A percentile compares a stretch with the other conserved stretches of the same genome.
Evolutionary conservation across 2,797 vertebrate species (phyloP).

Genomic region (Erithacus rubecula): DNA sequence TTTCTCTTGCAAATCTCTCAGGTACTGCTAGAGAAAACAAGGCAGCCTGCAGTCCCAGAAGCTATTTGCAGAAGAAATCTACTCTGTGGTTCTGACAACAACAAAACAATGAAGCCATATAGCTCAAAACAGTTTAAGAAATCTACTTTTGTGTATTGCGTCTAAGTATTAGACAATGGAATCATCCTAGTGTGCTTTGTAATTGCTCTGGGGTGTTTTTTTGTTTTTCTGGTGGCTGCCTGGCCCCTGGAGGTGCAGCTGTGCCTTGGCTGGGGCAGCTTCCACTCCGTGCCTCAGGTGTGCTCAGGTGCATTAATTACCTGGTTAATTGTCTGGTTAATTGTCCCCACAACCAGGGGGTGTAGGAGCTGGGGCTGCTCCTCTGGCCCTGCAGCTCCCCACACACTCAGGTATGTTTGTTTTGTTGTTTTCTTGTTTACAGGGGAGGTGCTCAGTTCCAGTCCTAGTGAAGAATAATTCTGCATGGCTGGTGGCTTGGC

Average conservation of each 20-base stretch:
- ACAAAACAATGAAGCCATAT: background rate
- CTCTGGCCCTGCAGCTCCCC: accelerated
- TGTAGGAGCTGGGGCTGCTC: accelerated
- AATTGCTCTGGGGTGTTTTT: background rate
- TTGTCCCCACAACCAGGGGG: accelerated
- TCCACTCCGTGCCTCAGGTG: accelerated
- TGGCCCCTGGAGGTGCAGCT: accelerated
- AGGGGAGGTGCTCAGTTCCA: accelerated
- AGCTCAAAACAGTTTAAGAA: background rate
- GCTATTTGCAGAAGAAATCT: background rate
- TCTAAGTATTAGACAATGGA: background rate
- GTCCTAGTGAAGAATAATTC: accelerated
- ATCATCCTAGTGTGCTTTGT: background rate
- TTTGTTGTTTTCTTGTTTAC: accelerated
- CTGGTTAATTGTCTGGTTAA: no score
- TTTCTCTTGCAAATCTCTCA: background rate
- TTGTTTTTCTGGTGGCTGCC: accelerated
- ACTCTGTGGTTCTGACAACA: background rate
- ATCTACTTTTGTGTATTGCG: background rate
- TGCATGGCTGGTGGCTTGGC: accelerated
- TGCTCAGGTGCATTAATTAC: background rate
- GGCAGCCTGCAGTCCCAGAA: background rate
- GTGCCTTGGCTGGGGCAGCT: accelerated
- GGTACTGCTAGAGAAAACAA: background rate
- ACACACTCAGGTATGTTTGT: accelerated